Conservation (phyloP, 2,797 vertebrate species). For the Rhadinocentrus ornatus region DNA sequence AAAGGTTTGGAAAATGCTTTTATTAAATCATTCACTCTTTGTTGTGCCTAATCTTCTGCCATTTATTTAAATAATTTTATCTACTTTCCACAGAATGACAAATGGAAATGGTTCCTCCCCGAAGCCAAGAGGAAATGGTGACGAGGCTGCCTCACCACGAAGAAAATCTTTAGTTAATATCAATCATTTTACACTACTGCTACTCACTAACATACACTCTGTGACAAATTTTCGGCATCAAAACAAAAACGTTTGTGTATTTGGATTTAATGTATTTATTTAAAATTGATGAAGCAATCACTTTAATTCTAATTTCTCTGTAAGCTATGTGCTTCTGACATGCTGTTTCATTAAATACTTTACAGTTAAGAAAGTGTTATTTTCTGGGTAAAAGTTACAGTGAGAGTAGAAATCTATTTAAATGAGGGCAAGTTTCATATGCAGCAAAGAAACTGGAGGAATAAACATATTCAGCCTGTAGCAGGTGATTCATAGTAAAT, state of each 20-base stretch:
- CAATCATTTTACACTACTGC: slow-evolving; percentile 60
- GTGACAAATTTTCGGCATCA: slow-evolving; percentile 1
- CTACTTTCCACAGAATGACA: slow-evolving; percentile 81
- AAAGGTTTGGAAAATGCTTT: slow-evolving; percentile 78
- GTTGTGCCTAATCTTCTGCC: not conserved
- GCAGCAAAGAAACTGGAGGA: not conserved
- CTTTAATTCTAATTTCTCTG: not conserved
- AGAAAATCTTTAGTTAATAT: slow-evolving; percentile 36
- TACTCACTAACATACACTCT: slow-evolving; percentile 1
- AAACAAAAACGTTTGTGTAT: not conserved
- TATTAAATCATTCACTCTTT: too few relatives aligned
- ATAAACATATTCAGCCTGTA: not conserved
- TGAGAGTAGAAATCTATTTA: not conserved
- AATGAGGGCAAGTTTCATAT: not conserved
- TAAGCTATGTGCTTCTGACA: not conserved
- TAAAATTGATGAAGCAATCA: not conserved
- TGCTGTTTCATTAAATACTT: slow-evolving; percentile 9
- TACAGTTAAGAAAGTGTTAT: not conserved
- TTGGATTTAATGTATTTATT: slow-evolving; percentile 48
- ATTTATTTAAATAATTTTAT: slow-evolving; percentile 16
- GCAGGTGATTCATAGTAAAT: slow-evolving; percentile 10
- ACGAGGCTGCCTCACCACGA: slow-evolving; percentile 18
- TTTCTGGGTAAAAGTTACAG: not conserved
- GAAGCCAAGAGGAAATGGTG: slow-evolving; percentile 81
- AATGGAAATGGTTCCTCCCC: slow-evolving; percentile 85